A percentile compares a stretch with the other conserved stretches of the same genome.
phyloP scores from a whole-genome alignment of 1,140 invertebrate species.

The Cydia fagiglandana region DNA sequence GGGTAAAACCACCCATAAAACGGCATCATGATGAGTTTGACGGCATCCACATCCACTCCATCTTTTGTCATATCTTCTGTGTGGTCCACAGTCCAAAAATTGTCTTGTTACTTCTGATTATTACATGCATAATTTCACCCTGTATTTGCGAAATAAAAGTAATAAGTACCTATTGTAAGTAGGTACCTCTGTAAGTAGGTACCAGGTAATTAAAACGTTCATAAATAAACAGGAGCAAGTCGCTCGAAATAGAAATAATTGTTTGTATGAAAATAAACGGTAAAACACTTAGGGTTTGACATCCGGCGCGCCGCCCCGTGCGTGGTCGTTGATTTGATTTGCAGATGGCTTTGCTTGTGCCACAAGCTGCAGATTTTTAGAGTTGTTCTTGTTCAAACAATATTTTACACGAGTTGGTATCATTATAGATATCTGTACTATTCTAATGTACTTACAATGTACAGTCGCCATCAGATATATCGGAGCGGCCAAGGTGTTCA shows the following conservation, averaged over 20 bases:
- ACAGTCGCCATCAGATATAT: no score
- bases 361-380: slow-evolving; percentile 41
- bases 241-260: slow-evolving; percentile 24
- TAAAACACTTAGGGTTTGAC: slow-evolving; percentile 44
- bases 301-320: slow-evolving; percentile 45
- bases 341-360: slow-evolving; percentile 60
- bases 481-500: no score
- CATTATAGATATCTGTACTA: no score
- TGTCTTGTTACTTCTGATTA: not conserved
- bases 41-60: no score
- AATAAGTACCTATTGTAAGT: slow-evolving; percentile 31
- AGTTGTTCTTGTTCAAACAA: no score
- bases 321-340: slow-evolving; percentile 68
- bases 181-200: slow-evolving; percentile 28
- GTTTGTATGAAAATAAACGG: slow-evolving; percentile 24
- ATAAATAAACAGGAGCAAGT: slow-evolving; percentile 22
- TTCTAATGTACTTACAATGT: no score
- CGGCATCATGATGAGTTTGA: no score
- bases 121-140: not conserved
- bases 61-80: no score
- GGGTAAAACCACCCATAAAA: no score
- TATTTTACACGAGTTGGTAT: no score
- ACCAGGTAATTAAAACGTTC: not conserved
- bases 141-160: not conserved
- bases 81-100: not conserved